Conservation (phyloP, 2,797 vertebrate species). For the Xenentodon cancila region DNA sequence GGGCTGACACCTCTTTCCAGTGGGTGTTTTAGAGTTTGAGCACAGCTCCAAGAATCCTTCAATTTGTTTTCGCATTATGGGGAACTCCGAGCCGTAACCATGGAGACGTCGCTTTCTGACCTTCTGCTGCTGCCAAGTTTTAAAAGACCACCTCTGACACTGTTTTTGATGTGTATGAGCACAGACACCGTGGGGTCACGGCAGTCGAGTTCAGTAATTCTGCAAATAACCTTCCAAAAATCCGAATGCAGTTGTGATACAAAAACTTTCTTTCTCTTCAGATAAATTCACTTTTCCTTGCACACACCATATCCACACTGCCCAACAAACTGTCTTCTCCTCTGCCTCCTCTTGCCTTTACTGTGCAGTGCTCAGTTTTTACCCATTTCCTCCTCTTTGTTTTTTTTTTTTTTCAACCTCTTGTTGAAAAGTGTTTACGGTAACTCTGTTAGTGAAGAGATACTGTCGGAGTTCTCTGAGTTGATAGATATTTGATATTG, state of each 20-base stretch:
- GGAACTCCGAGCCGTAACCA: constrained; percentile 25
- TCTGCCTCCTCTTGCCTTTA: constrained; percentile 10
- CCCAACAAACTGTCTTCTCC: background rate
- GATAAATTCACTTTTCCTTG: background rate
- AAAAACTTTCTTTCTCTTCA: background rate
- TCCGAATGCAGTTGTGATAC: background rate
- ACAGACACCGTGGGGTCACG: background rate
- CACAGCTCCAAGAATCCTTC: constrained; percentile 10
- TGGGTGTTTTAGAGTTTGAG: constrained; percentile 2
- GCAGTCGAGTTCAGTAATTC: background rate
- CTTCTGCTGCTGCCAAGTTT: constrained; percentile 48
- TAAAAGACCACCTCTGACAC: constrained; percentile 12
- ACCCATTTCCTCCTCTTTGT: background rate
- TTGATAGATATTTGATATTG: constrained; percentile 4
- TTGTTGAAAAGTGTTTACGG: background rate
- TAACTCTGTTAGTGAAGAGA: background rate
- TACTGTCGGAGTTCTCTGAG: background rate
- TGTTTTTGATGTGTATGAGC: constrained; percentile 23
- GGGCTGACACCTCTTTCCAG: constrained; percentile 27
- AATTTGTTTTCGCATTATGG: constrained; percentile 26
- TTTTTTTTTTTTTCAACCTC: background rate
- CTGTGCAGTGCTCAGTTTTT: background rate
- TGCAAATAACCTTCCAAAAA: background rate
- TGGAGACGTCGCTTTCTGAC: constrained; percentile 54
- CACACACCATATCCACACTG: background rate